Base-by-base conservation (phyloP, 2,888 invertebrate species). In the Perizoma affinitatum region DNA sequence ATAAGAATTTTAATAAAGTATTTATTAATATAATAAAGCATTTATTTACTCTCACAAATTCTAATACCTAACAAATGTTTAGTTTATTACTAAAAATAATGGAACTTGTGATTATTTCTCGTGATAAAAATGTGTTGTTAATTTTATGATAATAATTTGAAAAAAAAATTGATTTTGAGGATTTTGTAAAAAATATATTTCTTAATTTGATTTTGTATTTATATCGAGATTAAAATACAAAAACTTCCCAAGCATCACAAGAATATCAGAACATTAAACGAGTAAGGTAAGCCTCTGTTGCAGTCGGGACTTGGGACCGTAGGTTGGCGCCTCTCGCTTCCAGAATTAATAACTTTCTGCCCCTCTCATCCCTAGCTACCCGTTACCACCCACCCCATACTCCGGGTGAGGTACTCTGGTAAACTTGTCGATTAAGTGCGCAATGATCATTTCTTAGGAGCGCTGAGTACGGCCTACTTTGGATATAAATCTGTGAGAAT, bases 261-360 rank as follows among this genome's bases (percentile, higher is more conserved):
- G 87, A 85, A 85, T 83, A 87, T 84, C 81, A 82, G 84, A 85
- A 87, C 87, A 87, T 87, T 88, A 88, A 86, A 80, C 82, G 82
- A 86, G 84, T 86, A 86, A 87, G 89, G 90, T 89, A 88, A 88
- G 88, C 85, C 80, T 83, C 83, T 81, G 85, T 83, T 87, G 88
- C 88, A 88, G 86, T 83, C 44, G 53, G 43, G 38, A 46, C 43
- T 83, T 82, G 84, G 83, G 85, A 84, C 82, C 82, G 89, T 88
- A 89, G 90, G 89, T 87, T 84, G 87, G 88, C 88, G 87, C 85
- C 87, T 85, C 85, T 87, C 89, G 87, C 89, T 87, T 87, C 88
- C 84, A 90, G 91, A 90, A 91, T 91, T 91, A 90, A 90, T 91
- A 91, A 91, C 91, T 90, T 90, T 87, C 86, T 84, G 48, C 54